Evolutionary conservation across 2,113 vertebrate species (phyloP).

Genomic region (Amphilophus citrinellus): DNA sequence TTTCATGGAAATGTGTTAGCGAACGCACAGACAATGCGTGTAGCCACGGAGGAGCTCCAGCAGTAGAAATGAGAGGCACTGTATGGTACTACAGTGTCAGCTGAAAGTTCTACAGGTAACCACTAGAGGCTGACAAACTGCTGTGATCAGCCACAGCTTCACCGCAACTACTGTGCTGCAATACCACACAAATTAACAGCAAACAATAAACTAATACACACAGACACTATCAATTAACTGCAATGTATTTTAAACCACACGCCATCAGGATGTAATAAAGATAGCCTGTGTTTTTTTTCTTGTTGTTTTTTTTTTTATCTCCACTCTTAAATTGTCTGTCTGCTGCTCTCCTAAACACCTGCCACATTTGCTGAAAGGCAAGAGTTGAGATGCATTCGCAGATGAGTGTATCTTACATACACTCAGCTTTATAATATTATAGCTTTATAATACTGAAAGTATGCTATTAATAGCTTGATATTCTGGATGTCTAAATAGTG

Average conservation of each 20-base stretch:
- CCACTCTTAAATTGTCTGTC: background rate
- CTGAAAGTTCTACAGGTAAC: conserved; percentile 55
- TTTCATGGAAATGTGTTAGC: background rate
- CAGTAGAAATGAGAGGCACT: background rate
- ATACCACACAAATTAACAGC: conserved; percentile 39
- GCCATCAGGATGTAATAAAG: background rate
- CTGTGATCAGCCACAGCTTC: conserved; percentile 45
- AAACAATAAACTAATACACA: conserved; percentile 11
- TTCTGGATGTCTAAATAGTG: background rate
- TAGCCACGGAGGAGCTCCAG: background rate
- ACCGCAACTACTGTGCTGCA: conserved; percentile 2
- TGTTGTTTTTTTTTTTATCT: background rate
- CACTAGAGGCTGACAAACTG: conserved; percentile 82
- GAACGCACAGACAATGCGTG: background rate
- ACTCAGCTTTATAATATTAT: background rate
- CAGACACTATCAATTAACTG: background rate
- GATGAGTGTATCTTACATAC: background rate
- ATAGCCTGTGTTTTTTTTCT: background rate
- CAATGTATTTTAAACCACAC: background rate
- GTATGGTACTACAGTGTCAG: background rate
- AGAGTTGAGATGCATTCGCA: background rate
- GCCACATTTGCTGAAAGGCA: background rate
- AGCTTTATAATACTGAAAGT: background rate
- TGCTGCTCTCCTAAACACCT: background rate
- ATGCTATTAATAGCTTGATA: background rate